These are phyloP conservation scores for Micrasema longulum DNA, from an alignment of 1,140 invertebrate genomes.

Conservation along the genomic window DNA sequence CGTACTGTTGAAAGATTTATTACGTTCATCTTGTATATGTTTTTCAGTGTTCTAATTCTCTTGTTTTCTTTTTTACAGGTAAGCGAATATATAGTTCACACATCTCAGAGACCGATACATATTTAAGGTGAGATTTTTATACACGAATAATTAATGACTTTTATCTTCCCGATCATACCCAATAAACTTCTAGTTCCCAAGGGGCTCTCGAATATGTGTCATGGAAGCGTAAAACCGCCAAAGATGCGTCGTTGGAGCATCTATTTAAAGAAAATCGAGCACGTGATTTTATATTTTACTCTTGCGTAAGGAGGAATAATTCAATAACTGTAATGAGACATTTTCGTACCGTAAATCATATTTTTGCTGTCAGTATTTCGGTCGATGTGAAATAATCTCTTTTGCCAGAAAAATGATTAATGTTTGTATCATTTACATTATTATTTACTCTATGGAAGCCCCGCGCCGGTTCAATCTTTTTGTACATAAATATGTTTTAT, in stretches of 20 bases:
- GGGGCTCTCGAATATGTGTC: neutral
- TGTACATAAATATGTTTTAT: too few relatives aligned
- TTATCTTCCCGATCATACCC: too few relatives aligned
- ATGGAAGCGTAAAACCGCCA: conserved; percentile 7
- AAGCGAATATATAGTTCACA: neutral
- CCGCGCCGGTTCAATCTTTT: too few relatives aligned
- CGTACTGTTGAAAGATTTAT: too few relatives aligned
- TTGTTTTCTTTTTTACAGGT: conserved; percentile 6
- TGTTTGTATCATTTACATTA: neutral
- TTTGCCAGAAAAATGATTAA: conserved; percentile 7
- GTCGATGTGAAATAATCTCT: conserved; percentile 2
- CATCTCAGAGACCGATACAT: neutral
- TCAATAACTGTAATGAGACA: conserved; percentile 11
- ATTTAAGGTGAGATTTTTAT: neutral
- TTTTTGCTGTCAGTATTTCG: neutral
- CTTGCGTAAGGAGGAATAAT: conserved; percentile 5
- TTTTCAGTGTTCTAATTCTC: neutral
- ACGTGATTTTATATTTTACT: conserved; percentile 7
- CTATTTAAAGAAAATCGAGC: conserved; percentile 18
- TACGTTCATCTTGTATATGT: too few relatives aligned
- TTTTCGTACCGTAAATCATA: conserved; percentile 14
- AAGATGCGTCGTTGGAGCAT: conserved; percentile 1
- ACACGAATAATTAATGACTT: too few relatives aligned
- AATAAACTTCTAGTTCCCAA: too few relatives aligned
- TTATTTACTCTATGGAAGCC: too few relatives aligned